Conservation (phyloP, 1,140 invertebrate genomes). For the Frieseomelitta varia region DNA sequence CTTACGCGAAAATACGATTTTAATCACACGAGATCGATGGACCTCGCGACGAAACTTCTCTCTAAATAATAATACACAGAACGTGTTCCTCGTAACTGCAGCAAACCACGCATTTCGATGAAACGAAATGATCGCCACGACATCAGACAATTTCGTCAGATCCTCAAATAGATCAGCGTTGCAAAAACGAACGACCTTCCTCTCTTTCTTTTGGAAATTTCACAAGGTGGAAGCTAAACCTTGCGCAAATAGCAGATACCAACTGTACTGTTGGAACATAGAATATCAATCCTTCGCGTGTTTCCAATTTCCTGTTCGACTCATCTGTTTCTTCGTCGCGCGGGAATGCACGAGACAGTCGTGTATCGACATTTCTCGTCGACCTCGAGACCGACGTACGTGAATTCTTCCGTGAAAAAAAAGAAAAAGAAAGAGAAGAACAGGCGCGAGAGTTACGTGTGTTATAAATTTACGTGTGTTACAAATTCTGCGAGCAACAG, state of each 20-base stretch:
- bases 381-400: background rate
- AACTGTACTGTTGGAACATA: background rate
- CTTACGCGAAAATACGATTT: too few relatives aligned
- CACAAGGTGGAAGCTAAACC: background rate
- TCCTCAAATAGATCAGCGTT: background rate
- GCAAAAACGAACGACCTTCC: background rate
- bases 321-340: background rate
- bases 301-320: background rate
- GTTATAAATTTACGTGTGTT: too few relatives aligned
- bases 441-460: background rate
- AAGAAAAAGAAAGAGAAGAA: too few relatives aligned
- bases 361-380: background rate
- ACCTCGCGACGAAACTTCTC: too few relatives aligned
- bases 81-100: too few relatives aligned
- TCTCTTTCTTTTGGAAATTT: background rate
- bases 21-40: too few relatives aligned
- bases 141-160: too few relatives aligned
- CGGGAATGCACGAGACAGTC: background rate
- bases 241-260: background rate
- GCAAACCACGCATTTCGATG: too few relatives aligned
- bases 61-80: too few relatives aligned
- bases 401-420: background rate
- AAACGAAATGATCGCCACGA: too few relatives aligned
- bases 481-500: constrained; percentile 11
- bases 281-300: background rate